Conservation (phyloP, 2,113 vertebrate species). For the Eclectus roratus region DNA sequence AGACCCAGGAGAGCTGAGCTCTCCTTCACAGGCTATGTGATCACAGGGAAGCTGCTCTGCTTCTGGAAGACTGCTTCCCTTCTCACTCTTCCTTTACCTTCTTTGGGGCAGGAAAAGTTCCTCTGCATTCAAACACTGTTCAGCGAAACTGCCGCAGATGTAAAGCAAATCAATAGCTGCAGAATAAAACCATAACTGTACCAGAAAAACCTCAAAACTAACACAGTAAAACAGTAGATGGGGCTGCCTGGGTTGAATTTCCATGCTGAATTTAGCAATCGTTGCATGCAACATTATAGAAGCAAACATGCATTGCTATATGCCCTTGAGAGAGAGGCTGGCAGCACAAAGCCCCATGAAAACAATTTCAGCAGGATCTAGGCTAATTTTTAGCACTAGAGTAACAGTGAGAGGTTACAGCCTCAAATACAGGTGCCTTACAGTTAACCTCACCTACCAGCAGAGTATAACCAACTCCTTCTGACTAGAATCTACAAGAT, state of each 20-base stretch:
- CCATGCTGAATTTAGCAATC: not conserved
- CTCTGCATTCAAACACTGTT: not conserved
- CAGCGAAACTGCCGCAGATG: not conserved
- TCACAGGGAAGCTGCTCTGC: not conserved
- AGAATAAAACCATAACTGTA: not conserved
- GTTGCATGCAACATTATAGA: not conserved
- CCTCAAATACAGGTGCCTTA: not conserved
- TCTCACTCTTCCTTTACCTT: not conserved
- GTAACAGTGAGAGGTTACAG: not conserved
- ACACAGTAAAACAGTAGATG: not conserved
- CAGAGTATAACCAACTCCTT: not conserved
- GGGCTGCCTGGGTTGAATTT: not conserved
- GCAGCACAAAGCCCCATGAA: not conserved
- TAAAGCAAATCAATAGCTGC: not conserved
- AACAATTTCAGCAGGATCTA: not conserved
- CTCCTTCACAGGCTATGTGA: not conserved
- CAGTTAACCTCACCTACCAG: not conserved
- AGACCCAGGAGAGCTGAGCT: not conserved
- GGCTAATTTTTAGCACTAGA: not conserved
- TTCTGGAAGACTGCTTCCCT: not conserved
- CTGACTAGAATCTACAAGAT: not conserved
- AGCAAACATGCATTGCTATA: not conserved
- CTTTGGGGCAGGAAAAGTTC: not conserved
- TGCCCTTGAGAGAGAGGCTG: not conserved
- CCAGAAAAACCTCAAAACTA: not conserved